Base-by-base conservation (phyloP, 1,140 invertebrate genomes). In the Cotesia chilonis region DNA sequence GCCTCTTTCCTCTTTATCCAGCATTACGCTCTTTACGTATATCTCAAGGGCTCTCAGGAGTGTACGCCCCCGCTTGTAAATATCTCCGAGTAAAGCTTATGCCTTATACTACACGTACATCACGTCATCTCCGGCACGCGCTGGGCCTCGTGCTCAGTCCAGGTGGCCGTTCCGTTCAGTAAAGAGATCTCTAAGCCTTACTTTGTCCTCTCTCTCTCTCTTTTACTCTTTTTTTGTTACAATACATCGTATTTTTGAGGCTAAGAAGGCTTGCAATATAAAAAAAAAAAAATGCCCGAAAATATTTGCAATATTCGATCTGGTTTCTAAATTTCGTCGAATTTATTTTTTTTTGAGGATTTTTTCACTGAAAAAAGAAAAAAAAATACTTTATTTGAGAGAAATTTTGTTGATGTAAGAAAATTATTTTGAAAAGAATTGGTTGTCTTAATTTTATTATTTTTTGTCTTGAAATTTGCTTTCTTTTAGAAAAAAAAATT, bases 71-170 rank as follows among this genome's bases (percentile, higher is more conserved):
- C 71, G 64, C 70, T 64, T 57, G 36, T 63, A 72, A 37, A 63
- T 54, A 47, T 72, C 55, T 59, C 57, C 17, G 52, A 20, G 57
- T 36, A 47, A 60, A 52, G 51, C 20, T 60, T 41, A 28, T 28
- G 2, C 28, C 28, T 28, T 28, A 28, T 57, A 38, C 37, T 38
- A 63, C 28, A 65, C 68, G 67, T 72, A 72, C 67, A 65, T 57
- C 55, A 72, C 71, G 65, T 72, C 70, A 71, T 71, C 70, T 71
- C 61, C 17, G 64, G 65, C 65, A 72, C 71, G 71, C 71, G 64
- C 71, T 10, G 41, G 65, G 54, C 71, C 28, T 59, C 35, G 38
- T 17, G 55, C 14, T 10, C 6, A 67, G 71, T 72, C 63, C 70
- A 72, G 71, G 65, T 63, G 59, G 60, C 52, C 35, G 63, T 41